These are phyloP conservation scores for Malacoctenus gilli DNA, from an alignment of 2,797 vertebrate species.

Conservation along the genomic window DNA sequence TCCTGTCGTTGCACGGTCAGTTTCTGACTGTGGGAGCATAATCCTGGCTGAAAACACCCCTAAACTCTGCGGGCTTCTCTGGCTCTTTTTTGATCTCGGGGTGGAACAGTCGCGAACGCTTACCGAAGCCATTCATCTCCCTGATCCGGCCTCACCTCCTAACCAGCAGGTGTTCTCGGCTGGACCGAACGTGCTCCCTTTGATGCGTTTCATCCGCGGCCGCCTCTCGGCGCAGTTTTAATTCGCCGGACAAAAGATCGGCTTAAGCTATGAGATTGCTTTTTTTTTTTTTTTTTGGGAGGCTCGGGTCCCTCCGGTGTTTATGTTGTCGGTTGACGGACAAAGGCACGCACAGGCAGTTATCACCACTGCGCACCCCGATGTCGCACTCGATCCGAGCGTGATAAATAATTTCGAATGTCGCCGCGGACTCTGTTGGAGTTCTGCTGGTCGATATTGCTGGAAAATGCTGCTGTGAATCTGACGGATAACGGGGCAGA, in stretches of 20 bases:
- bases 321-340: slow-evolving; percentile 41
- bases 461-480: not conserved
- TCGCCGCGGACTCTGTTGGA: not conserved
- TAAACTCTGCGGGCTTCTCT: slow-evolving; percentile 10
- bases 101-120: slow-evolving; percentile 25
- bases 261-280: slow-evolving; percentile 36
- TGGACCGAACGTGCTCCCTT: slow-evolving; percentile 14
- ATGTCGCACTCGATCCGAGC: slow-evolving; percentile 31
- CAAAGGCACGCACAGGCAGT: slow-evolving; percentile 11
- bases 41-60: slow-evolving; percentile 33
- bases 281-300: no score
- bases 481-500: no score
- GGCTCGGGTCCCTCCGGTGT: slow-evolving; percentile 24
- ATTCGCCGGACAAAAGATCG: slow-evolving; percentile 31
- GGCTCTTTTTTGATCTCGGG: slow-evolving; percentile 8
- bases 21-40: slow-evolving; percentile 17
- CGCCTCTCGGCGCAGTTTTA: slow-evolving; percentile 10
- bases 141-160: slow-evolving; percentile 33
- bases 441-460: not conserved
- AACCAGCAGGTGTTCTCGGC: slow-evolving; percentile 32
- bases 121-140: slow-evolving; percentile 29
- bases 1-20: slow-evolving; percentile 10
- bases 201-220: slow-evolving; percentile 14
- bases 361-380: not conserved
- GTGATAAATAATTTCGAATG: slow-evolving; percentile 30